phyloP scores from a whole-genome alignment of 2,888 invertebrate species.

The Strigamia crassipes region DNA sequence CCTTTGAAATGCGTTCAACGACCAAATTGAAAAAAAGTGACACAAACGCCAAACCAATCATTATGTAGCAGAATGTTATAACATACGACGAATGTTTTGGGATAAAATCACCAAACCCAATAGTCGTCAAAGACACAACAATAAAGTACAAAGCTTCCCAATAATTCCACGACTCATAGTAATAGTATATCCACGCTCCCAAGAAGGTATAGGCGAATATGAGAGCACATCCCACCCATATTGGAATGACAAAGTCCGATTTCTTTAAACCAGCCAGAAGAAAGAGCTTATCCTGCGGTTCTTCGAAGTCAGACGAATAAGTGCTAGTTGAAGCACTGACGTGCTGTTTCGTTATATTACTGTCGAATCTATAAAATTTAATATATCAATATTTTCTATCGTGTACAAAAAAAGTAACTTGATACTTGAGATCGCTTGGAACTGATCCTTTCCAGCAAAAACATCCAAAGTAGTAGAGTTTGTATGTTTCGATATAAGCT shows the following conservation, averaged over 20 bases:
- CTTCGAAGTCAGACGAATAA: background rate
- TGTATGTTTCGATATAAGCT: background rate
- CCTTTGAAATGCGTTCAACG: background rate
- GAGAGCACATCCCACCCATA: conserved; percentile 1
- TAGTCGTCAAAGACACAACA: background rate
- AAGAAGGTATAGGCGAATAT: background rate
- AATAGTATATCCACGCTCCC: background rate
- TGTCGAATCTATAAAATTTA: no score
- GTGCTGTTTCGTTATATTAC: background rate
- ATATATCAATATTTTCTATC: background rate
- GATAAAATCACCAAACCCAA: background rate
- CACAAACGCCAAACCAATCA: conserved; percentile 10
- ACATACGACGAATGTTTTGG: background rate
- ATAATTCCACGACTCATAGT: background rate
- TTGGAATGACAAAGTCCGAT: background rate
- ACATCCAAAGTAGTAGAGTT: background rate
- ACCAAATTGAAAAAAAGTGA: conserved; percentile 3
- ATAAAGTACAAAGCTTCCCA: background rate
- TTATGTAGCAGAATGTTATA: background rate
- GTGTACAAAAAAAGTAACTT: background rate
- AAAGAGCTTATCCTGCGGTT: background rate
- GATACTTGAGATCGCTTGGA: background rate
- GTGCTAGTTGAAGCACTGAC: background rate
- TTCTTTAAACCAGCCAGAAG: background rate
- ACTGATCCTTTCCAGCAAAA: background rate